A percentile compares a stretch with the other conserved stretches of the same genome.
These are phyloP conservation scores for Cetonia aurata DNA, from an alignment of 2,888 invertebrate species.

Conservation along the genomic window DNA sequence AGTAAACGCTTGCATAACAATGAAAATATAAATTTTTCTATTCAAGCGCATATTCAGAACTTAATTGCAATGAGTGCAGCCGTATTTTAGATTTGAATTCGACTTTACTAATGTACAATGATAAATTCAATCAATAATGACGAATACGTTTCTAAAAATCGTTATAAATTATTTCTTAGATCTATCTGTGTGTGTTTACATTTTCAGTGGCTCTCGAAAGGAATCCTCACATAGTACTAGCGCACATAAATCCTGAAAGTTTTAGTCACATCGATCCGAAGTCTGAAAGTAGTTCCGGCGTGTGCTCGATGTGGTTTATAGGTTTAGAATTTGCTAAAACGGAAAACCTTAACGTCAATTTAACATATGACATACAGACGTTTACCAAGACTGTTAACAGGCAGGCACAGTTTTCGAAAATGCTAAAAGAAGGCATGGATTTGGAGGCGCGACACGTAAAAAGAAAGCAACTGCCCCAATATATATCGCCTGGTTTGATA, in stretches of 20 bases:
- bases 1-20: background rate
- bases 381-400: constrained; percentile 90
- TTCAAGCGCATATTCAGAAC: too few species aligned
- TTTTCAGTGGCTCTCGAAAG: constrained; percentile 84
- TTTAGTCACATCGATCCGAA: constrained; percentile 72
- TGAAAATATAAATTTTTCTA: background rate
- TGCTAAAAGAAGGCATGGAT: constrained; percentile 81
- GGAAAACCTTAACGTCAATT: constrained; percentile 90
- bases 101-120: background rate
- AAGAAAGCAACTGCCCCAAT: constrained; percentile 81
- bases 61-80: too few species aligned
- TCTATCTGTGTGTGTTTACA: constrained; percentile 39
- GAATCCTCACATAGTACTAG: constrained; percentile 90
- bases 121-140: constrained; percentile 5
- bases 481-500: constrained; percentile 77
- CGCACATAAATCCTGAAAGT: constrained; percentile 96
- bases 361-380: constrained; percentile 91
- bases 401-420: constrained; percentile 78
- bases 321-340: constrained; percentile 93
- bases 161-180: constrained; percentile 2
- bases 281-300: constrained; percentile 70
- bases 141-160: too few species aligned
- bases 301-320: constrained; percentile 97
- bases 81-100: background rate
- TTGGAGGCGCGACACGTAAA: constrained; percentile 91